Percentiles rank a stretch among this genome's conserved stretches.
Conservation (phyloP, 2,113 vertebrate genomes). For the Nycticryphes semicollaris region DNA sequence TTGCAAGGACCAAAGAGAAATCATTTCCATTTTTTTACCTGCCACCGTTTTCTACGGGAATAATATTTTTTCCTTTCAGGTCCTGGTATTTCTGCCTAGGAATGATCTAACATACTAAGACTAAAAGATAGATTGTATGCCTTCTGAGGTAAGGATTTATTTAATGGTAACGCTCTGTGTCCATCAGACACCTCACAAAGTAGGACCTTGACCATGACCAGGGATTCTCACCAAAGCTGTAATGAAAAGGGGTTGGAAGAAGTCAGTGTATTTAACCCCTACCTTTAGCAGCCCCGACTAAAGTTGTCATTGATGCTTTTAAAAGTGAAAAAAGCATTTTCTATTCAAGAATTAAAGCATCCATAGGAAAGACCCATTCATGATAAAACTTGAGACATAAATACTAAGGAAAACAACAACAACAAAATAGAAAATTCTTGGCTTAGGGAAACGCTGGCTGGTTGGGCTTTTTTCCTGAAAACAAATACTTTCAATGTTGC, state of each 20-base stretch:
- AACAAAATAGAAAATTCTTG: background rate
- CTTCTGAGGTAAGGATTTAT: background rate
- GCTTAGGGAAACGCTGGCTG: background rate
- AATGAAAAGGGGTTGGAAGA: background rate
- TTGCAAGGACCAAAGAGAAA: background rate
- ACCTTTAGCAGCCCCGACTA: background rate
- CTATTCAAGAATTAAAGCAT: background rate
- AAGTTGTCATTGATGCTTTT: background rate
- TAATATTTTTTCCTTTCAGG: background rate
- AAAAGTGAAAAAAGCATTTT: background rate
- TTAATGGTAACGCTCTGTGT: background rate
- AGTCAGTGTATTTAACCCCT: background rate
- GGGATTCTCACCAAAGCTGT: background rate
- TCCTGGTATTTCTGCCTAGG: background rate
- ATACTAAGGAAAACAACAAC: background rate
- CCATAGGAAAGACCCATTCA: background rate
- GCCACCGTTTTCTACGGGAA: background rate
- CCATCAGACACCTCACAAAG: background rate
- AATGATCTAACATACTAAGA: background rate
- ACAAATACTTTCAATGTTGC: background rate
- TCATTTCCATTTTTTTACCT: background rate
- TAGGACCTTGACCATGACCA: background rate
- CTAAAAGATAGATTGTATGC: background rate
- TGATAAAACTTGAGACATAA: background rate
- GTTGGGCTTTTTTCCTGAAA: background rate